Evolutionary conservation across 1,140 invertebrate genomes (phyloP), one percentile per base, ranked within the genome.

Genomic region (Drosophila nikananu): DNA sequence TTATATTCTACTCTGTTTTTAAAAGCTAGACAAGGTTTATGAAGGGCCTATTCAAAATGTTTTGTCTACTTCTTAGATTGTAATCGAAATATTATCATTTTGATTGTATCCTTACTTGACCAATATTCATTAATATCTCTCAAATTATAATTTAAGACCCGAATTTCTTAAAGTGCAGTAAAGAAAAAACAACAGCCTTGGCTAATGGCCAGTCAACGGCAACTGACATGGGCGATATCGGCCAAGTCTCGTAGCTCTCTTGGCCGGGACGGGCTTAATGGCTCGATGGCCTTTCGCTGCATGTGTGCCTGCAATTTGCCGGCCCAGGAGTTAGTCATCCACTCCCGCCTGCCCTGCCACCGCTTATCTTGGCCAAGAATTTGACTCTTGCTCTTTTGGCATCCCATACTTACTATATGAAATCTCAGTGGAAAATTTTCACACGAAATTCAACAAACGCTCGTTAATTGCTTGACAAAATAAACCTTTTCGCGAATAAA

Each of bases 391-490:
- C 82, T 87, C 83, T 89, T 81, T 86, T 19, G n/a, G 9, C 25
- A 25, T 7, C 37, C 37, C 46, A 32, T n/a, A 52, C 52, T 25
- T 51, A 21, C 49, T 55, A 66, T 48, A 23, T 48, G 66, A 54
- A 32, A 61, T 73, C 51, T 73, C 21, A 75, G 81, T 87, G 83
- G 83, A 87, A 87, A 83, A 77, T 89, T 87, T 87, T 83, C 80
- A 89, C 80, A 87, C 80, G 81, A 87, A 87, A 74, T 81, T 87
- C 83, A 74, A 73, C 84, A 77, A 80, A 80, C 61, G 52, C 48
- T 32, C 80, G 83, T 89, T 89, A 87, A 87, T 87, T 87, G 80
- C 54, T 86, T 80, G 79, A 86, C 71, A 80, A 86, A 82, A 86
- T 82, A 73, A 73, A 73, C 35, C 67, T 66, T 68, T 71, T 71